Percentiles rank a stretch among this genome's conserved stretches.
Evolutionary conservation across 2,888 invertebrate species (phyloP).

Genomic region (Sinohyriopsis cumingii): DNA sequence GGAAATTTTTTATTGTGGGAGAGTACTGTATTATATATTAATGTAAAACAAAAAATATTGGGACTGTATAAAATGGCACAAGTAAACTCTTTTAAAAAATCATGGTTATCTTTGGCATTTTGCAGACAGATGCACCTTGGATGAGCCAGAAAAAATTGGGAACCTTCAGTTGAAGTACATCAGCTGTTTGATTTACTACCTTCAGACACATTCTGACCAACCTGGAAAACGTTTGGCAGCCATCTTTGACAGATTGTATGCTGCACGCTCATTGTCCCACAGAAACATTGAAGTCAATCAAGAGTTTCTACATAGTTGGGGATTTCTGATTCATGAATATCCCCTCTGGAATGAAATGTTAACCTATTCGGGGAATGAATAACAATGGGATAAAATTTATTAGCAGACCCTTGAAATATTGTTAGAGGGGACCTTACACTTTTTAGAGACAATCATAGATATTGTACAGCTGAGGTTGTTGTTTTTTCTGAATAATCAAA

Average conservation of each 20-base stretch:
- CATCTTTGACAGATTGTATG: conserved; percentile 27
- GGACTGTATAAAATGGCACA: too few relatives aligned
- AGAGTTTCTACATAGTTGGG: conserved; percentile 29
- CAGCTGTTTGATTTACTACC: conserved; percentile 42
- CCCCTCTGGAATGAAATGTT: conserved; percentile 40
- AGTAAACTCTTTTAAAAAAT: background rate
- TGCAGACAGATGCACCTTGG: conserved; percentile 47
- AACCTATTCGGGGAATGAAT: conserved; percentile 5
- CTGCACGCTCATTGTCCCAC: conserved; percentile 17
- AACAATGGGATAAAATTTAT: too few relatives aligned
- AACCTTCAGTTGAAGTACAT: conserved; percentile 47
- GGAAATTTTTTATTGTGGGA: too few relatives aligned
- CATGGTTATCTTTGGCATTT: conserved; percentile 1
- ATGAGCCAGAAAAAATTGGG: conserved; percentile 35
- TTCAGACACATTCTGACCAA: conserved; percentile 7
- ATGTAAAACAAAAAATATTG: too few relatives aligned
- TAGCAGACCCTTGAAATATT: too few relatives aligned
- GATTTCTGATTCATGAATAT: conserved; percentile 31
- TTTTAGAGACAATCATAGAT: too few relatives aligned
- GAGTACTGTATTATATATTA: too few relatives aligned
- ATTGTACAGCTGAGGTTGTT: too few relatives aligned
- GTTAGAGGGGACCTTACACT: too few relatives aligned
- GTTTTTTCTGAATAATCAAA: too few relatives aligned
- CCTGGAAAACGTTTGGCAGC: conserved; percentile 12
- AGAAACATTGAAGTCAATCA: conserved; percentile 18